phyloP scores from a whole-genome alignment of 2,888 invertebrate genomes.

The Drosophila macrothrix region DNA sequence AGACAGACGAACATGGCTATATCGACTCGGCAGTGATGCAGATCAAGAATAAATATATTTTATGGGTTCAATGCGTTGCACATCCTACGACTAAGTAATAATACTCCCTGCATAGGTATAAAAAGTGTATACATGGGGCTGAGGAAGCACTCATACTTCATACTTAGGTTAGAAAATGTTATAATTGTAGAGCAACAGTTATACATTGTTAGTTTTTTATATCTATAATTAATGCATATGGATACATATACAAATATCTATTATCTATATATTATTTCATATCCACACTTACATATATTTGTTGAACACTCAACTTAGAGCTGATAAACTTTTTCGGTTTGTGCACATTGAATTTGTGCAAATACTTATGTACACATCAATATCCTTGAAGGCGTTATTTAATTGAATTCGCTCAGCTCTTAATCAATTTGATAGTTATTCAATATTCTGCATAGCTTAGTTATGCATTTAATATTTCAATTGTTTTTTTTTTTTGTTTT shows the following conservation, averaged over 20 bases:
- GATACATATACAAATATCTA: neutral
- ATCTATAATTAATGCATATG: neutral
- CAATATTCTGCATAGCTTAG: neutral
- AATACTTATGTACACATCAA: constrained; percentile 10
- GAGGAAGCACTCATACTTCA: neutral
- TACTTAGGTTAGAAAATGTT: neutral
- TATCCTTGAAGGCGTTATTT: neutral
- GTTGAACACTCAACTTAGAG: neutral
- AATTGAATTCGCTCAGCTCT: neutral
- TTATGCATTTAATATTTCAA: neutral
- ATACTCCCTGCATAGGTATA: neutral
- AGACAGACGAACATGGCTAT: neutral
- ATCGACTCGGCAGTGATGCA: neutral
- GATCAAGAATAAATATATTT: neutral
- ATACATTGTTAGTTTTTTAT: neutral
- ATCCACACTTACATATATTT: constrained; percentile 5
- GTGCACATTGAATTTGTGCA: neutral
- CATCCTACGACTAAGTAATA: neutral
- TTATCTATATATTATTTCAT: neutral
- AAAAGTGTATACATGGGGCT: neutral
- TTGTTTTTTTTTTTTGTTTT: neutral
- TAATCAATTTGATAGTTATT: neutral
- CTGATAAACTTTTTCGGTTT: neutral
- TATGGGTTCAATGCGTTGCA: neutral
- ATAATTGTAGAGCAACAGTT: neutral